A percentile compares a stretch with the other conserved stretches of the same genome.
Conservation (phyloP, 1,140 invertebrate genomes). For the Scylla paramamosain region DNA sequence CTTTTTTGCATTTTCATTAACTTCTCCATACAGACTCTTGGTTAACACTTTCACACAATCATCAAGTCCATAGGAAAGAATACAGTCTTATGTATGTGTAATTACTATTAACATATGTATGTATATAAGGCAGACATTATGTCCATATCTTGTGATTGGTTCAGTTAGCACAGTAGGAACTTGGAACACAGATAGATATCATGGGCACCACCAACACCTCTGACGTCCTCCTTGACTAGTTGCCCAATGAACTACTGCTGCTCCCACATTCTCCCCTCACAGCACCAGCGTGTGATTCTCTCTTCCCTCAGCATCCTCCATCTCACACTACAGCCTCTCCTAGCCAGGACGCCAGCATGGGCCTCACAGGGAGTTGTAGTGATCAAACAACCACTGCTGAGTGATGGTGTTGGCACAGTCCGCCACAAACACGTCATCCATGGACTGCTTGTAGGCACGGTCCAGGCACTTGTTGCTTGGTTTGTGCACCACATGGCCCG, state of each 20-base stretch:
- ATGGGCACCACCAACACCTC: neutral
- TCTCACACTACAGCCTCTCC: neutral
- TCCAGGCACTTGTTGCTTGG: constrained; percentile 79
- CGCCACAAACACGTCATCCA: constrained; percentile 76
- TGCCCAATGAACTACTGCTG: neutral
- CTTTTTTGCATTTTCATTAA: too few species aligned
- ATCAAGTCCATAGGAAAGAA: neutral
- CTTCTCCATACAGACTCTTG: too few species aligned
- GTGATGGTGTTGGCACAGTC: constrained; percentile 77
- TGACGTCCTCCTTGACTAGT: neutral
- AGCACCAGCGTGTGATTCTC: neutral
- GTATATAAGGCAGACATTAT: neutral
- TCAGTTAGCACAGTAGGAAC: neutral
- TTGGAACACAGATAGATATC: neutral
- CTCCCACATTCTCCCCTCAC: neutral
- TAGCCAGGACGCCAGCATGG: neutral
- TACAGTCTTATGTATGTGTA: neutral
- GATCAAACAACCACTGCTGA: constrained; percentile 79
- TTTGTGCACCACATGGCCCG: constrained; percentile 79
- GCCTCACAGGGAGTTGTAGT: constrained; percentile 51
- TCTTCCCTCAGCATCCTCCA: neutral
- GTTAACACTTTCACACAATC: neutral
- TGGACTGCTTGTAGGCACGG: constrained; percentile 71
- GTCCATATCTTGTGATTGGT: neutral
- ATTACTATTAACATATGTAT: too few species aligned